phyloP scores from a whole-genome alignment of 2,888 invertebrate species.

The Oxyteleia sp. region DNA sequence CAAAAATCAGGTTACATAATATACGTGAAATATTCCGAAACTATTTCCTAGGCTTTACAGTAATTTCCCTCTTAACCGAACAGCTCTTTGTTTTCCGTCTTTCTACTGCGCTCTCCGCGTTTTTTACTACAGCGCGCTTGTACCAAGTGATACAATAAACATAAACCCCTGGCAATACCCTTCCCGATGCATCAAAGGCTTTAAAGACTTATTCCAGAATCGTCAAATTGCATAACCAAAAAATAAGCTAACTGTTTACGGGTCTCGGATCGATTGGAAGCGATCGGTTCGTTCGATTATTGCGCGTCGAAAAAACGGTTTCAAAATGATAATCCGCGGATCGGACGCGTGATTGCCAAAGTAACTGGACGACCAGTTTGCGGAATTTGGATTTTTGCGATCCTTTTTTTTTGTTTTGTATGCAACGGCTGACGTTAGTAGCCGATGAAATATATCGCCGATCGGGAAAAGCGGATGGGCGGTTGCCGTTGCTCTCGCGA shows the following conservation, averaged over 20 bases:
- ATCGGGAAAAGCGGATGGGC: slow-evolving; percentile 61
- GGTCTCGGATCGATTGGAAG: slow-evolving; percentile 22
- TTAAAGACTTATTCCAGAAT: slow-evolving; percentile 3
- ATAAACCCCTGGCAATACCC: slow-evolving; percentile 7
- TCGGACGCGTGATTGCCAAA: slow-evolving; percentile 32
- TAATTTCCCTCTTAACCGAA: not conserved
- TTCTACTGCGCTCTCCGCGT: not conserved
- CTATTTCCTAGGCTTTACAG: not conserved
- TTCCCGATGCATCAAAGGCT: not conserved
- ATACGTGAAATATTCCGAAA: not conserved
- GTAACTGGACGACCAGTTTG: slow-evolving; percentile 59
- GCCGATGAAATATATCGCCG: slow-evolving; percentile 50
- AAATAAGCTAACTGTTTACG: slow-evolving; percentile 43
- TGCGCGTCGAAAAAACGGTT: slow-evolving; percentile 6
- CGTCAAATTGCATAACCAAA: slow-evolving; percentile 28
- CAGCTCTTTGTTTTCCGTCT: slow-evolving; percentile 26
- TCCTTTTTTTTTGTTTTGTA: too few species aligned
- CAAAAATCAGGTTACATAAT: not conserved
- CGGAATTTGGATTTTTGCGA: slow-evolving; percentile 54
- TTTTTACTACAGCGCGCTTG: slow-evolving; percentile 5
- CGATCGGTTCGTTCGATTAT: slow-evolving; percentile 6
- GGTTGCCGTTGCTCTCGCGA: slow-evolving; percentile 42
- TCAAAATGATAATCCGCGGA: slow-evolving; percentile 12
- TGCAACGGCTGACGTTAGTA: not conserved
- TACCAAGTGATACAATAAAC: slow-evolving; percentile 29